phyloP scores from a whole-genome alignment of 1,140 invertebrate species.

The Rhizoglyphus robini region DNA sequence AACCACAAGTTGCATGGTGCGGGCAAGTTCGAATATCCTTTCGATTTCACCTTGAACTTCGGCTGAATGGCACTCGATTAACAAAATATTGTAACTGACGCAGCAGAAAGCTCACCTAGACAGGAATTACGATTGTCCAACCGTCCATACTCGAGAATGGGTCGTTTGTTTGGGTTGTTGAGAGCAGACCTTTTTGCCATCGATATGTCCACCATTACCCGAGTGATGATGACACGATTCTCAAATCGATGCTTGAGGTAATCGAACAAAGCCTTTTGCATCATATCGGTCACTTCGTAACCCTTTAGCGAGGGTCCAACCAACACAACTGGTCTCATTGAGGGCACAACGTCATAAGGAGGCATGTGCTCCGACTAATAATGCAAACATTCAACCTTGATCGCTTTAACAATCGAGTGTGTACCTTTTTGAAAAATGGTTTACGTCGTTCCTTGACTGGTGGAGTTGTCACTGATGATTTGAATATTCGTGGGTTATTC shows the following conservation, averaged over 20 bases:
- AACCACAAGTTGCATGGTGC: conserved; percentile 64
- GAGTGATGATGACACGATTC: conserved; percentile 96
- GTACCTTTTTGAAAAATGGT: conserved; percentile 87
- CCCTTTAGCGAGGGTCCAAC: conserved; percentile 96
- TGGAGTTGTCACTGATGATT: conserved; percentile 61
- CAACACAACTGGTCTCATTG: conserved; percentile 96
- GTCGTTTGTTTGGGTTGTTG: conserved; percentile 94
- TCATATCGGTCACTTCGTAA: conserved; percentile 99
- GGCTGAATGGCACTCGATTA: conserved; percentile 33
- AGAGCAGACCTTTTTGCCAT: conserved; percentile 92
- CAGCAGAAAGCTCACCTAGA: conserved; percentile 44
- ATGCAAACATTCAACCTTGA: background rate
- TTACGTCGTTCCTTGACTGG: conserved; percentile 93
- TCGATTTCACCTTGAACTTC: conserved; percentile 96
- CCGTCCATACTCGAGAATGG: conserved; percentile 72
- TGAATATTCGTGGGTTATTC: conserved; percentile 44
- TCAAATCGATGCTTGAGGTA: conserved; percentile 95
- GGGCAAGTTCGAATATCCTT: conserved; percentile 94
- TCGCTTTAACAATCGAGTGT: conserved; percentile 21
- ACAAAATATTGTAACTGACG: too few relatives aligned
- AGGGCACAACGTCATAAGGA: conserved; percentile 99
- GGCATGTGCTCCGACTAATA: conserved; percentile 77
- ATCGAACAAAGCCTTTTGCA: conserved; percentile 99
- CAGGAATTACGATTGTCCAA: conserved; percentile 65
- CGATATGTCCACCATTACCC: conserved; percentile 98